A percentile compares a stretch with the other conserved stretches of the same genome.
phyloP scores from a whole-genome alignment of 2,113 vertebrate species.

The Andinoacara biseriatus region DNA sequence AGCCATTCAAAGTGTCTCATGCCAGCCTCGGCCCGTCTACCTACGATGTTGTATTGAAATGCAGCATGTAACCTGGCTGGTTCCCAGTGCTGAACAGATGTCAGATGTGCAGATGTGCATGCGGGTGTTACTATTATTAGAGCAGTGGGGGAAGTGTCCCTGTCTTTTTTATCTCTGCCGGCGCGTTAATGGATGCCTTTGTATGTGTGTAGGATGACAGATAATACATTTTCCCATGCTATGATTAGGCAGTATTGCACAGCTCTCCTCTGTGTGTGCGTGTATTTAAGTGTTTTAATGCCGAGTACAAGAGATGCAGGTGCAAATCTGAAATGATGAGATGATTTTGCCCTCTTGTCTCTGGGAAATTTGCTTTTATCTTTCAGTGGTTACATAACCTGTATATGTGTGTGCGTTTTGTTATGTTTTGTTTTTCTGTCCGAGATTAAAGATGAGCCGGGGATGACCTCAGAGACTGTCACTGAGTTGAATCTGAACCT shows the following conservation, averaged over 20 bases:
- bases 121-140: constrained; percentile 75
- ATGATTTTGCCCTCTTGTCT: constrained; percentile 11
- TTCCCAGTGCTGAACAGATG: constrained; percentile 70
- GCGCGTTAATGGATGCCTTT: constrained; percentile 16
- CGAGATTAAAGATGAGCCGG: constrained; percentile 31
- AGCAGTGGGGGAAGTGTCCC: constrained; percentile 60
- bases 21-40: neutral
- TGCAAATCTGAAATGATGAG: constrained; percentile 31
- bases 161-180: constrained; percentile 47
- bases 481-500: constrained; percentile 7
- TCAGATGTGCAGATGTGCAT: constrained; percentile 74
- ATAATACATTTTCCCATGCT: constrained; percentile 26
- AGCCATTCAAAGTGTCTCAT: neutral
- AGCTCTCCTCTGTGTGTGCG: neutral
- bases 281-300: neutral
- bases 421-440: constrained; percentile 1
- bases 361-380: constrained; percentile 35
- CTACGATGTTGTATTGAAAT: constrained; percentile 28
- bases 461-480: constrained; percentile 3
- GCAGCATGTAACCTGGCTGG: constrained; percentile 55
- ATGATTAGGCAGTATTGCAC: neutral
- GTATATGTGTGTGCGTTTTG: neutral
- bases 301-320: neutral
- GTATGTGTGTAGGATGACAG: constrained; percentile 21
- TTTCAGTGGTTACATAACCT: constrained; percentile 55